phyloP scores from a whole-genome alignment of 2,888 invertebrate genomes.

The Saturnia pavonia region DNA sequence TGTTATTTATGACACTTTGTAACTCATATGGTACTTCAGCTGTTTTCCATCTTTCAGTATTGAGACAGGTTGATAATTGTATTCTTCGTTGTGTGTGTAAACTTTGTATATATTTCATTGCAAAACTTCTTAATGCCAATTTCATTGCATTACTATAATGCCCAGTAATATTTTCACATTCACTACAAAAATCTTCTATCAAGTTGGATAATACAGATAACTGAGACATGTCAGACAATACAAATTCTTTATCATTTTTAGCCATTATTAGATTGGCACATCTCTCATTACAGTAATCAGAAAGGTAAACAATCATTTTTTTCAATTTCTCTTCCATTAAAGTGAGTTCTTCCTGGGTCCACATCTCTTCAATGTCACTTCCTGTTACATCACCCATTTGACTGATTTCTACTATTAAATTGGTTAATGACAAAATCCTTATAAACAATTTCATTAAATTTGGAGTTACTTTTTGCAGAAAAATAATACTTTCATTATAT shows the following conservation, averaged over 20 bases:
- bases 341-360: slow-evolving; percentile 86
- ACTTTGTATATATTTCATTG: slow-evolving; percentile 93
- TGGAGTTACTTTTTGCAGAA: slow-evolving; percentile 85
- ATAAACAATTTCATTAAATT: slow-evolving; percentile 86
- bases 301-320: slow-evolving; percentile 90
- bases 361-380: slow-evolving; percentile 85
- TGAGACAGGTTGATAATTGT: slow-evolving; percentile 91
- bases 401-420: slow-evolving; percentile 89
- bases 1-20: slow-evolving; percentile 90
- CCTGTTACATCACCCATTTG: slow-evolving; percentile 82
- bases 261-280: slow-evolving; percentile 94
- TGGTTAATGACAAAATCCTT: slow-evolving; percentile 87
- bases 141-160: slow-evolving; percentile 89
- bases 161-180: slow-evolving; percentile 89
- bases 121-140: slow-evolving; percentile 92
- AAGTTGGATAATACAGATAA: slow-evolving; percentile 88
- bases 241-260: slow-evolving; percentile 85
- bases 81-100: slow-evolving; percentile 94
- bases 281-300: slow-evolving; percentile 95
- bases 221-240: slow-evolving; percentile 87
- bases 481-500: slow-evolving; percentile 86
- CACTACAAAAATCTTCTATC: slow-evolving; percentile 89
- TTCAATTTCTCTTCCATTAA: slow-evolving; percentile 87
- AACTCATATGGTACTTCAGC: slow-evolving; percentile 95
- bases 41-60: slow-evolving; percentile 96